Evolutionary conservation across 2,888 invertebrate genomes (phyloP).

Genomic region (Ornithoptera alexandrae): DNA sequence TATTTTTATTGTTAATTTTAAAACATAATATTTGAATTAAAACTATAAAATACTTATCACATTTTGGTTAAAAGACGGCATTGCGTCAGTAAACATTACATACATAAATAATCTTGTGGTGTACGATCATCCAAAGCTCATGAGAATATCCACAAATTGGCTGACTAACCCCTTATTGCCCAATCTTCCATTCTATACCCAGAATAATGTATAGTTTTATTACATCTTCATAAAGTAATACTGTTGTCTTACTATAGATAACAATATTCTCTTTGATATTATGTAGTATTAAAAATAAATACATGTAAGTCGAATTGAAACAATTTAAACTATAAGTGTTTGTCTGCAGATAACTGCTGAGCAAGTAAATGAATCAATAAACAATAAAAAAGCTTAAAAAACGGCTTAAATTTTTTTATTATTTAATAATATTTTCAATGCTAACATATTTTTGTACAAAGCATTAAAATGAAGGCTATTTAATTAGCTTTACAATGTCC

Average conservation of each 20-base stretch:
- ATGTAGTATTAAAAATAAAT: too few species aligned
- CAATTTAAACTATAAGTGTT: too few species aligned
- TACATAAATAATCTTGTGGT: neutral
- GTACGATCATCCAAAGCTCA: slow-evolving; percentile 5
- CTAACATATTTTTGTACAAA: neutral
- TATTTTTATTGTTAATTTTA: neutral
- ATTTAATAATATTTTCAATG: neutral
- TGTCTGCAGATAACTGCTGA: too few species aligned
- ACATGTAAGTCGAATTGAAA: too few species aligned
- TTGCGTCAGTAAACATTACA: neutral
- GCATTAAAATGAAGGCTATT: neutral
- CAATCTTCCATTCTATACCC: neutral
- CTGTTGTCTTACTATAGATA: too few species aligned
- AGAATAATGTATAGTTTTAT: too few species aligned
- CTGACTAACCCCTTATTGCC: neutral
- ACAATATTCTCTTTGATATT: too few species aligned
- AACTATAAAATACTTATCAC: neutral
- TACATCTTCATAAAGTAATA: too few species aligned
- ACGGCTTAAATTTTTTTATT: too few species aligned
- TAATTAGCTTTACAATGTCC: neutral
- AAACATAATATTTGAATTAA: too few species aligned
- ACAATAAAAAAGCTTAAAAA: too few species aligned
- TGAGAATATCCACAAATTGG: slow-evolving; percentile 4
- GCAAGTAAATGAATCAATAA: too few species aligned
- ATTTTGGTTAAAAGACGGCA: neutral